Conservation (phyloP, 2,797 vertebrate species). For the Varecia variegata region DNA sequence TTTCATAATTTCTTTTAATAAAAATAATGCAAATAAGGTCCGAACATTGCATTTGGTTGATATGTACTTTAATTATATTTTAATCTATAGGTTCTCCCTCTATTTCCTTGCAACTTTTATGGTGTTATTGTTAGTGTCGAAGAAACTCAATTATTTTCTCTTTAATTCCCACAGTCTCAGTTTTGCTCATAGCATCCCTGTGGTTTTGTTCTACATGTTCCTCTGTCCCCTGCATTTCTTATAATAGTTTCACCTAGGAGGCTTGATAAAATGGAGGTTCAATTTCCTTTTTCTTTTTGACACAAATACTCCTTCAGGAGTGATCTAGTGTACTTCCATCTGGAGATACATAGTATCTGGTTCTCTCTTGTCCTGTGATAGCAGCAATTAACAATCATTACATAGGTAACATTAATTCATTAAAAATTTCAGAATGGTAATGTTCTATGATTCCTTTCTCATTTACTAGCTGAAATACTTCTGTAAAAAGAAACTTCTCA, state of each 20-base stretch:
- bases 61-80: not conserved
- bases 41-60: not conserved
- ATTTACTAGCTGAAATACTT: not conserved
- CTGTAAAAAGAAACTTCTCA: not conserved
- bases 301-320: not conserved
- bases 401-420: not conserved
- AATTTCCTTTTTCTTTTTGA: not conserved
- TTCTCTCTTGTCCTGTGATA: not conserved
- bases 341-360: not conserved
- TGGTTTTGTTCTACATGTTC: not conserved
- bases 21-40: not conserved
- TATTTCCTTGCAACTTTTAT: not conserved
- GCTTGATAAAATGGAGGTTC: not conserved
- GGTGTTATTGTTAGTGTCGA: not conserved
- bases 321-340: not conserved
- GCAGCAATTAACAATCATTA: not conserved
- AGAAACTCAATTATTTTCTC: not conserved
- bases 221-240: not conserved
- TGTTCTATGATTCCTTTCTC: not conserved
- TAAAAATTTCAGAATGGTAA: not conserved
- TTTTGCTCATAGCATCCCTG: not conserved
- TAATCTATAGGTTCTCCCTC: not conserved
- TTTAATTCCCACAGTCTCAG: not conserved
- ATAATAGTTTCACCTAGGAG: not conserved
- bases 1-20: not conserved